Percentiles rank a stretch among this genome's conserved stretches.
Evolutionary conservation across 2,888 invertebrate genomes (phyloP).

Genomic region (Spialia ferax): DNA sequence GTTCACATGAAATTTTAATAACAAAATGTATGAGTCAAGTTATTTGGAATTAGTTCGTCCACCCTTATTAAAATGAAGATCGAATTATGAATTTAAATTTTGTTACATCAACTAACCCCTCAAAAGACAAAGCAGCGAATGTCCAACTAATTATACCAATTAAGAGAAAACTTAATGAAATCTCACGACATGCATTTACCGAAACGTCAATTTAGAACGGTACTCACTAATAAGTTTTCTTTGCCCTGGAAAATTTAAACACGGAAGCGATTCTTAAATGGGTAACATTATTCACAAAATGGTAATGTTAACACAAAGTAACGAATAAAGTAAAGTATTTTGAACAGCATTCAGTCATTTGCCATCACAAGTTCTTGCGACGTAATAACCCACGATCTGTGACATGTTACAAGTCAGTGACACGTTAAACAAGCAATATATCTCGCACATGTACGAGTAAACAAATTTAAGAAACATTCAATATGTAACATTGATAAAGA

Average conservation of each 20-base stretch:
- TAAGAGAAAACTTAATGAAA: conserved; percentile 36
- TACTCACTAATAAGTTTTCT: conserved; percentile 86
- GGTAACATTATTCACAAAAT: conserved; percentile 74
- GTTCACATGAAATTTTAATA: conserved; percentile 12
- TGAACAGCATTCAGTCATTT: conserved; percentile 51
- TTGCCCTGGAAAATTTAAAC: conserved; percentile 84
- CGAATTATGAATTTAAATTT: not conserved
- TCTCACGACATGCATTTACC: conserved; percentile 58
- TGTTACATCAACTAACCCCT: conserved; percentile 25
- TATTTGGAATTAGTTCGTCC: conserved; percentile 22
- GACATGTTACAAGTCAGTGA: conserved; percentile 30
- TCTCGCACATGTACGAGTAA: not conserved
- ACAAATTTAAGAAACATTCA: not conserved
- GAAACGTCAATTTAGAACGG: conserved; percentile 55
- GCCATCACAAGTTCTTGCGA: conserved; percentile 67
- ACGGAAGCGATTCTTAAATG: conserved; percentile 71
- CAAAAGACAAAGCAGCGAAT: conserved; percentile 22
- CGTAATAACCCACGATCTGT: conserved; percentile 24
- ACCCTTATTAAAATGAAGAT: conserved; percentile 29
- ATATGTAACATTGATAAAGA: not conserved
- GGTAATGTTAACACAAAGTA: conserved; percentile 45
- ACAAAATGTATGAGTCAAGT: not conserved
- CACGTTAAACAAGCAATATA: conserved; percentile 13
- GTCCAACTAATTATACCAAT: conserved; percentile 33
- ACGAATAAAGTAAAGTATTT: conserved; percentile 18